Percentiles rank a stretch among this genome's conserved stretches.
These are phyloP conservation scores for Pogonomyrmex barbatus DNA, from an alignment of 1,140 invertebrate genomes.

Conservation along the genomic window DNA sequence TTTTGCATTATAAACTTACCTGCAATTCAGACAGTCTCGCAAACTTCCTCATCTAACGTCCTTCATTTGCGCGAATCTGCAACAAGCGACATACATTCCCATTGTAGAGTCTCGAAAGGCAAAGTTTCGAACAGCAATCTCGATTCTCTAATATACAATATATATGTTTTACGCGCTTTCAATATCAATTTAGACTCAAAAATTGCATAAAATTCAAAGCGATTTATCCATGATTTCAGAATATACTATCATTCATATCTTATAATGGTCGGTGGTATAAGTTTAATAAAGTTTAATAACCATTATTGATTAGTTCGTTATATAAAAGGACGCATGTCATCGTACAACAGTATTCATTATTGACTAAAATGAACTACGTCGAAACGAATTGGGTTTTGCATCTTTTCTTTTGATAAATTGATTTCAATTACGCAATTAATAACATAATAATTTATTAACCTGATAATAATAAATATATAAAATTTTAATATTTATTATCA, in stretches of 20 bases:
- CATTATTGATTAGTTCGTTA: conserved; percentile 29
- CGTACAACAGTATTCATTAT: conserved; percentile 38
- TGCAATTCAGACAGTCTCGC: conserved; percentile 61
- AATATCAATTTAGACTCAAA: neutral
- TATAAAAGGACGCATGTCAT: conserved; percentile 35
- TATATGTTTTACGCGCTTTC: neutral
- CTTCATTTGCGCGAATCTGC: conserved; percentile 76
- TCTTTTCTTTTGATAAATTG: neutral
- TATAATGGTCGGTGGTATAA: neutral
- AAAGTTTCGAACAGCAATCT: conserved; percentile 33
- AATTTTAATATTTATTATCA: neutral
- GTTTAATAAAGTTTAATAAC: conserved; percentile 48
- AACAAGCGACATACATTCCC: conserved; percentile 52
- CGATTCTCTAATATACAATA: neutral
- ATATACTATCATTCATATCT: neutral
- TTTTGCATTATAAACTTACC: conserved; percentile 39
- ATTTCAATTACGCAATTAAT: conserved; percentile 18
- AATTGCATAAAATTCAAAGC: conserved; percentile 19
- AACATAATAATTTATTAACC: conserved; percentile 2
- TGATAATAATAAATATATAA: neutral
- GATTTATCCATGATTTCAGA: neutral
- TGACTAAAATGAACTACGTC: conserved; percentile 18
- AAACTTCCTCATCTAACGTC: conserved; percentile 81
- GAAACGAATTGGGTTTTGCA: conserved; percentile 1
- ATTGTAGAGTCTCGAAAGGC: conserved; percentile 21